A percentile compares a stretch with the other conserved stretches of the same genome.
Evolutionary conservation across 1,140 invertebrate genomes (phyloP).

Genomic region (Globodera rostochiensis): DNA sequence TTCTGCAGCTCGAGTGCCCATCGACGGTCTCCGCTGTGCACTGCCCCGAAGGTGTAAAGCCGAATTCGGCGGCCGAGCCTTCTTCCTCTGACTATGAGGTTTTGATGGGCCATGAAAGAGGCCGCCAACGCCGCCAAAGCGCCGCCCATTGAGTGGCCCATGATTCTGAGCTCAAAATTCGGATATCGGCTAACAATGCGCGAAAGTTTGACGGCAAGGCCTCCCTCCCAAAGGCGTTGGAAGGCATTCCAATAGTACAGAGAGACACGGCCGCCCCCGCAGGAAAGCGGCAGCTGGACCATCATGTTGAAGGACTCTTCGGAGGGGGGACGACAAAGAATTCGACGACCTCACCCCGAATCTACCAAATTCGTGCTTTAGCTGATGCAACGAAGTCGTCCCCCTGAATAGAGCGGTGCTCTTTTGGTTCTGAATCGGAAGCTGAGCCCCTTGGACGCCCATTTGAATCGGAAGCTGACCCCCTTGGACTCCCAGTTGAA

Average conservation of each 20-base stretch:
- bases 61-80: not conserved
- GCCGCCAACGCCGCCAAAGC: not conserved
- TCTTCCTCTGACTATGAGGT: not conserved
- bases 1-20: not conserved
- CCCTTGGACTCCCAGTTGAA: no score
- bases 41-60: not conserved
- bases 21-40: not conserved
- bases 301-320: not conserved
- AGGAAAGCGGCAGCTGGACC: not conserved
- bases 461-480: no score
- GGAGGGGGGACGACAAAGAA: not conserved
- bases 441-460: no score
- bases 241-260: conserved; percentile 1
- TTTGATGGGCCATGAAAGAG: not conserved
- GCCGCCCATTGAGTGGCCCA: not conserved
- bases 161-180: not conserved
- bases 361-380: not conserved
- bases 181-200: not conserved
- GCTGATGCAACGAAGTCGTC: not conserved
- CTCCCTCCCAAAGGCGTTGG: not conserved
- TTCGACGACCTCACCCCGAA: not conserved
- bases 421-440: no score
- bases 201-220: not conserved
- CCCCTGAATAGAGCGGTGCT: not conserved
- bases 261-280: not conserved